These are phyloP conservation scores for Carduelis carduelis DNA, from an alignment of 2,797 vertebrate species.

Conservation along the genomic window DNA sequence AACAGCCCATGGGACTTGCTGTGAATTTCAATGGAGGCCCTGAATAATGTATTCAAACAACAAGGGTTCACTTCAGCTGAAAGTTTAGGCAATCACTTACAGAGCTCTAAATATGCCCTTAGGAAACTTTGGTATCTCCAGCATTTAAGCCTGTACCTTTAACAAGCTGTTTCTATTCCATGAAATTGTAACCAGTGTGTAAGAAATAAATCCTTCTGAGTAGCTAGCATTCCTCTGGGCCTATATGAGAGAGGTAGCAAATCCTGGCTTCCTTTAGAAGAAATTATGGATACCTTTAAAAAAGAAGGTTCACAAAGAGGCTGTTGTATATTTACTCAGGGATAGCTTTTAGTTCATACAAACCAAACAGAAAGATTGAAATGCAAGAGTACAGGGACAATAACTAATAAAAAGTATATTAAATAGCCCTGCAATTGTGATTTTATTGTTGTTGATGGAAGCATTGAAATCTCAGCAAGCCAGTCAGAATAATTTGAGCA, in stretches of 20 bases:
- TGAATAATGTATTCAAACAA: neutral
- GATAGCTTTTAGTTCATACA: neutral
- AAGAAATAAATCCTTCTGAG: neutral
- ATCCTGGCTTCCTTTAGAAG: neutral
- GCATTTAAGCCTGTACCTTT: neutral
- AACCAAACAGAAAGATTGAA: neutral
- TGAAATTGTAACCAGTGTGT: neutral
- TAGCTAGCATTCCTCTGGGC: neutral
- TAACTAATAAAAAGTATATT: neutral
- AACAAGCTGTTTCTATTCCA: neutral
- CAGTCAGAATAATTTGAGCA: neutral
- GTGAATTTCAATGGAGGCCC: constrained; percentile 34
- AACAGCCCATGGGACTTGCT: neutral
- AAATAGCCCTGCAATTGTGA: neutral
- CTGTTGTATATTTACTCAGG: neutral
- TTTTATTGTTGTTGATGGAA: neutral
- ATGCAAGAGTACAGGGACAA: neutral
- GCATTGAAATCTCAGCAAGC: neutral
- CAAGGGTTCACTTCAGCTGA: neutral
- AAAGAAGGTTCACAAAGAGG: neutral
- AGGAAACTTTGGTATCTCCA: neutral
- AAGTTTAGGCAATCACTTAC: neutral
- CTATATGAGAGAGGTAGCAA: neutral
- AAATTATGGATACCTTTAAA: neutral
- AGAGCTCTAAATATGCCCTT: neutral